These are phyloP conservation scores for Cosmia pyralina DNA, from an alignment of 2,888 invertebrate species.

Conservation along the genomic window DNA sequence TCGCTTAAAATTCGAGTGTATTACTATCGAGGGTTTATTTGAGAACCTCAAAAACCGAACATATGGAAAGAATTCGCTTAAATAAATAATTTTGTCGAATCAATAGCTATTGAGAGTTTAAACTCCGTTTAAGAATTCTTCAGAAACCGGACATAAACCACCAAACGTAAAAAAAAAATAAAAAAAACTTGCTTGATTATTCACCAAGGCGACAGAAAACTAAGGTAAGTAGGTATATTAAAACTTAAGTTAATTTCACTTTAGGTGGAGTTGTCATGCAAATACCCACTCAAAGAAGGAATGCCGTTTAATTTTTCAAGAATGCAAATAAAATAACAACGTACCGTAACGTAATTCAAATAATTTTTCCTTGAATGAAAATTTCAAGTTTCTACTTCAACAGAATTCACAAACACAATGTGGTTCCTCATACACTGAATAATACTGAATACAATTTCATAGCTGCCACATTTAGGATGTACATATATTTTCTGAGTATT, in stretches of 20 bases:
- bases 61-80: too few relatives aligned
- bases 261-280: not conserved
- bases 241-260: not conserved
- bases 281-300: not conserved
- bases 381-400: slow-evolving; percentile 44
- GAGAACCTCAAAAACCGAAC: too few relatives aligned
- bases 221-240: too few relatives aligned
- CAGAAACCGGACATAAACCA: not conserved
- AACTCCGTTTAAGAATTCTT: too few relatives aligned
- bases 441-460: slow-evolving; percentile 46
- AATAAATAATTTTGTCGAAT: too few relatives aligned
- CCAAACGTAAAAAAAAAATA: not conserved
- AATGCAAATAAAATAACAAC: slow-evolving; percentile 7
- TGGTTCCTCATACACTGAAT: slow-evolving; percentile 33
- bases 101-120: too few relatives aligned
- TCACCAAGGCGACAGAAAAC: too few relatives aligned
- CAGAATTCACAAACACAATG: slow-evolving; percentile 49
- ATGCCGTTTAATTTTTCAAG: too few relatives aligned
- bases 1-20: too few relatives aligned
- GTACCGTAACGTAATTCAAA: slow-evolving; percentile 1
- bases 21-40: too few relatives aligned
- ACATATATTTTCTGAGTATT: slow-evolving; percentile 42
- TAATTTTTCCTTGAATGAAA: slow-evolving; percentile 25
- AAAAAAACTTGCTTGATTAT: too few relatives aligned
- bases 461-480: slow-evolving; percentile 45